A percentile compares a stretch with the other conserved stretches of the same genome.
phyloP scores from a whole-genome alignment of 2,113 vertebrate genomes.

The Hyperoodon ampullatus region DNA sequence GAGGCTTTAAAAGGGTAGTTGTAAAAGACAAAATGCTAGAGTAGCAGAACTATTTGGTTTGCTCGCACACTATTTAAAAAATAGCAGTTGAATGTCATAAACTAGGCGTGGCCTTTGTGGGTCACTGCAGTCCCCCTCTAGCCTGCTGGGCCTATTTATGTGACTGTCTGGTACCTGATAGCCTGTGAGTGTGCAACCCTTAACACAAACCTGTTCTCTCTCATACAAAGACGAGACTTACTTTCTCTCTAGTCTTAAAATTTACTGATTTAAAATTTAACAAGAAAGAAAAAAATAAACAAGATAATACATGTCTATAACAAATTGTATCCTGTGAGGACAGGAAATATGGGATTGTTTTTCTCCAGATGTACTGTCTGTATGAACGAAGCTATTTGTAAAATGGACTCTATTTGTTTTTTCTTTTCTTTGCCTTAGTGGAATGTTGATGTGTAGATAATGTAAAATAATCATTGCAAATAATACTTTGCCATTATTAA shows the following conservation, averaged over 20 bases:
- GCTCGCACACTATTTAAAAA: background rate
- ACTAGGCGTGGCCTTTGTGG: background rate
- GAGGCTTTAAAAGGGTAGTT: background rate
- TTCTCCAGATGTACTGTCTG: background rate
- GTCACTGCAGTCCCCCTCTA: fast-evolving
- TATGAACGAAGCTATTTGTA: background rate
- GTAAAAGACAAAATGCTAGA: background rate
- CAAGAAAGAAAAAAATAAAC: background rate
- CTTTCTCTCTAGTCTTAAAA: background rate
- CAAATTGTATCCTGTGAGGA: background rate
- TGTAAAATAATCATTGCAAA: background rate
- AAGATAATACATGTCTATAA: background rate
- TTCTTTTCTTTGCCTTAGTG: background rate
- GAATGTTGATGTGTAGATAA: background rate
- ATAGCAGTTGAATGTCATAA: background rate
- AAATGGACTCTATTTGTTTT: background rate
- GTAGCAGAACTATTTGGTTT: background rate
- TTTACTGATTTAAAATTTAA: background rate
- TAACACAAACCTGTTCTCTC: background rate
- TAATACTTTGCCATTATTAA: background rate
- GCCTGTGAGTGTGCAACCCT: fast-evolving
- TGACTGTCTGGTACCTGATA: too few relatives aligned
- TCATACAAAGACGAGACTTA: background rate
- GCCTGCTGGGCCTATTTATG: background rate
- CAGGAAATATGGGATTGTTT: background rate